Conservation (phyloP, 2,797 vertebrate genomes). For the Nannoperca australis region DNA sequence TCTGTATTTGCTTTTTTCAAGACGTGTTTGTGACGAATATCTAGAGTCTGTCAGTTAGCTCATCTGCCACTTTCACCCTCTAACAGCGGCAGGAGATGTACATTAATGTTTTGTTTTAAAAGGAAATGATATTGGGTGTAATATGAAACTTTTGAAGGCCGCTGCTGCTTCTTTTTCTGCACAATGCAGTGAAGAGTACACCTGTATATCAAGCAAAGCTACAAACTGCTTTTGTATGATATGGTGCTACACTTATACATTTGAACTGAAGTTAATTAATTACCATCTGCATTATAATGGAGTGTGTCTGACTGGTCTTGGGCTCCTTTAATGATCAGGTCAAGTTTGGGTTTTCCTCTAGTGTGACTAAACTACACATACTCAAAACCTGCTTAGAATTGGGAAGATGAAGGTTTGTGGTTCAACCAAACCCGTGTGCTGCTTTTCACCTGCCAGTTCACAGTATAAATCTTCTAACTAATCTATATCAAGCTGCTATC, state of each 20-base stretch:
- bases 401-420: background rate
- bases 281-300: background rate
- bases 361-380: background rate
- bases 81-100: background rate
- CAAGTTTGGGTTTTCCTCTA: background rate
- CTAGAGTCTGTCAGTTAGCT: background rate
- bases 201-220: no score
- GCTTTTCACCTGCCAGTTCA: background rate
- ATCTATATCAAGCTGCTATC: background rate
- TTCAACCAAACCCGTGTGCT: background rate
- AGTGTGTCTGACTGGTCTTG: background rate
- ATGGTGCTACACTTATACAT: no score
- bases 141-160: background rate
- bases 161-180: background rate
- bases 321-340: background rate
- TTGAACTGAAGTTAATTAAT: background rate
- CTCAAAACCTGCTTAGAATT: background rate
- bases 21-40: background rate
- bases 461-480: background rate
- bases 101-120: background rate
- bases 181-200: background rate
- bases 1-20: background rate
- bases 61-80: background rate
- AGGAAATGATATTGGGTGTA: background rate
- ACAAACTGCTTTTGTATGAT: no score